Percentiles rank a stretch among this genome's conserved stretches.
These are phyloP conservation scores for Heterodera schachtii DNA, from an alignment of 1,140 invertebrate genomes.

Conservation along the genomic window DNA sequence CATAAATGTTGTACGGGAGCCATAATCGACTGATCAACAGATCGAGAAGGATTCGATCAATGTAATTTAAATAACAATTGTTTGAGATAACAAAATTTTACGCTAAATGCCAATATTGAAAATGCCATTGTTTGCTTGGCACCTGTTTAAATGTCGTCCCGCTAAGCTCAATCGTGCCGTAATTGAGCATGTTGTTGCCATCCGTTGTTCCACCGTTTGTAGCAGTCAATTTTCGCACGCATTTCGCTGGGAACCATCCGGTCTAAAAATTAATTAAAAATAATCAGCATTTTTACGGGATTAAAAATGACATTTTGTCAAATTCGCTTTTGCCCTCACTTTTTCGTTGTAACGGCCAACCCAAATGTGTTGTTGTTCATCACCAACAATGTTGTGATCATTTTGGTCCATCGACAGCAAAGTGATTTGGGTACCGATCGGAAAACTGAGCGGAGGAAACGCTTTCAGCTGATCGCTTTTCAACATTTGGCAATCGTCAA, in stretches of 20 bases:
- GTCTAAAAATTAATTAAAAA: background rate
- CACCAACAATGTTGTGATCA: background rate
- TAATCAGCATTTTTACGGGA: background rate
- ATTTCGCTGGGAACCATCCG: conserved; percentile 63
- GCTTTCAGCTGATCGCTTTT: background rate
- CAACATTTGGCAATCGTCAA: conserved; percentile 31
- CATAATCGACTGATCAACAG: too few species aligned
- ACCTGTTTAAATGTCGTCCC: conserved; percentile 51
- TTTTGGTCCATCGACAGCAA: conserved; percentile 55
- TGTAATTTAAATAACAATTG: too few species aligned
- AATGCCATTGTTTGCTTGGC: background rate
- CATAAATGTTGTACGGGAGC: too few species aligned
- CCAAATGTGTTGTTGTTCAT: conserved; percentile 36
- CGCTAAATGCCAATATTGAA: too few species aligned
- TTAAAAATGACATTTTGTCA: too few species aligned
- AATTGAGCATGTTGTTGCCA: conserved; percentile 40
- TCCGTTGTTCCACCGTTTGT: conserved; percentile 20
- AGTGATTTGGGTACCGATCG: conserved; percentile 51
- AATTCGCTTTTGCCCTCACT: background rate
- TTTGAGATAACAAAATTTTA: too few species aligned
- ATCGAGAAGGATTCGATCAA: too few species aligned
- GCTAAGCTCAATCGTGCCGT: conserved; percentile 60
- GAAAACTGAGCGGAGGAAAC: conserved; percentile 48
- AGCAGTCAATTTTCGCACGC: conserved; percentile 51
- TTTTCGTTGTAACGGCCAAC: conserved; percentile 27